Evolutionary conservation across 1,140 invertebrate species (phyloP), one percentile per base, ranked within the genome.

Genomic region (Andrena cerasifolii): DNA sequence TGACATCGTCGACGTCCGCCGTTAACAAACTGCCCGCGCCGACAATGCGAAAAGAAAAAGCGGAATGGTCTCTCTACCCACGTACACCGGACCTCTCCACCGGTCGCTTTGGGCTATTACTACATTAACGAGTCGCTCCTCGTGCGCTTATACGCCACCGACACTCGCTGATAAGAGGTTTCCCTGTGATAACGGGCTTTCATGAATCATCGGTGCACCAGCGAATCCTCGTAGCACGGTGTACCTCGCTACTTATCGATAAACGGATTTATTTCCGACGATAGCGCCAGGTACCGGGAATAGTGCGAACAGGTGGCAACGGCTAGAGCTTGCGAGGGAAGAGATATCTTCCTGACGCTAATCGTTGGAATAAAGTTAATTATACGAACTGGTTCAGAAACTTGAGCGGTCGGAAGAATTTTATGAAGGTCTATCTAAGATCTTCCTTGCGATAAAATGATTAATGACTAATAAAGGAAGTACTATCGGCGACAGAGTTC

Each of bases 1-100:
- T 47, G 70, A 81, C 67, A 72, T 73, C 51, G 65, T 2, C 43
- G 75, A 81, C 40, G 43, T 82, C 80, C 70, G 26, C 71, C 59
- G 45, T 59, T 78, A 56, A 62, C 67, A 58, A 79, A 79, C 71
- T 51, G 61, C 49, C 62, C 47, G 54, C 14, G 28, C 63, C 59
- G 61, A 75, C 79, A 76, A 77, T 71, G 79, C 45, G 21, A 72
- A 74, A 85, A 81, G 36, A 40, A 40, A 81, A 85, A 81, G 36
- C 16, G 65, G 53, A 75, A 21, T 36, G 62, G 16, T 63, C 72
- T 56, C 36, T 68, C 62, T 62, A 31, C 76, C 78, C 83, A 84
- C 59, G 71, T 65, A 61, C 14, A 56, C 40, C 33, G 36, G 21
- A 14, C 47, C 43, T 58, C 43, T 45, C 14, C 49, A 63, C 36